These are phyloP conservation scores for Enteromius mattozi DNA, from an alignment of 2,797 vertebrate genomes.

Conservation along the genomic window DNA sequence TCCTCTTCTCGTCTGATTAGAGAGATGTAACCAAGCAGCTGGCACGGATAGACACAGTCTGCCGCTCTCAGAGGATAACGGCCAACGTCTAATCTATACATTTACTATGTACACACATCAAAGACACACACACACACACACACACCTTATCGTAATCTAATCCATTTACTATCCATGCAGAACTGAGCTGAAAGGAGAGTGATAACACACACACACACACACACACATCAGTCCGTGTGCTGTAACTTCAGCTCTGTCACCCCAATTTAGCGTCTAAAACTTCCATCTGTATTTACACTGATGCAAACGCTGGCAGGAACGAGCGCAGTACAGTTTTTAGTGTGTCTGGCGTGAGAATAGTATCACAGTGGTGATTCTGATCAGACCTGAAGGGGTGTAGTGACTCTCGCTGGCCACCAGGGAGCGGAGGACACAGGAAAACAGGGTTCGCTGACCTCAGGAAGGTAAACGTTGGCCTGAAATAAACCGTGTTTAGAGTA, in stretches of 20 bases:
- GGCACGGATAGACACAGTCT: slow-evolving; percentile 52
- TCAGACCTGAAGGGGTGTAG: slow-evolving; percentile 11
- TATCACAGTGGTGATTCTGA: slow-evolving; percentile 46
- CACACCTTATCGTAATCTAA: slow-evolving; percentile 45
- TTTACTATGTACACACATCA: slow-evolving; percentile 51
- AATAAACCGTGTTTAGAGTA: background rate
- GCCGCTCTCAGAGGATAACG: slow-evolving; percentile 54
- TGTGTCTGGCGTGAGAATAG: slow-evolving; percentile 35
- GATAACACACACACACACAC: slow-evolving; percentile 40
- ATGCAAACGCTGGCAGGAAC: slow-evolving; percentile 29
- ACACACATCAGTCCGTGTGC: slow-evolving; percentile 17
- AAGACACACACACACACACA: slow-evolving; percentile 38
- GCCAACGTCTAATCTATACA: slow-evolving; percentile 62
- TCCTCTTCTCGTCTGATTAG: slow-evolving; percentile 77
- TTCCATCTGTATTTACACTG: slow-evolving; percentile 49
- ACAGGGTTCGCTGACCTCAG: slow-evolving; percentile 12
- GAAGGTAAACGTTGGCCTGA: slow-evolving; percentile 10
- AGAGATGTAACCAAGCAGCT: slow-evolving; percentile 66
- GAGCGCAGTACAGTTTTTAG: background rate
- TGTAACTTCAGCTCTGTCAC: slow-evolving; percentile 21
- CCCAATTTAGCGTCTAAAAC: slow-evolving; percentile 50
- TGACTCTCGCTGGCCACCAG: slow-evolving; percentile 39
- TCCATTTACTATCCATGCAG: slow-evolving; percentile 49
- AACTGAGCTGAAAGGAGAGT: slow-evolving; percentile 34
- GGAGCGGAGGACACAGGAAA: slow-evolving; percentile 21